A percentile compares a stretch with the other conserved stretches of the same genome.
These are phyloP conservation scores for Henicopernis longicauda DNA, from an alignment of 2,113 vertebrate genomes.

Conservation along the genomic window DNA sequence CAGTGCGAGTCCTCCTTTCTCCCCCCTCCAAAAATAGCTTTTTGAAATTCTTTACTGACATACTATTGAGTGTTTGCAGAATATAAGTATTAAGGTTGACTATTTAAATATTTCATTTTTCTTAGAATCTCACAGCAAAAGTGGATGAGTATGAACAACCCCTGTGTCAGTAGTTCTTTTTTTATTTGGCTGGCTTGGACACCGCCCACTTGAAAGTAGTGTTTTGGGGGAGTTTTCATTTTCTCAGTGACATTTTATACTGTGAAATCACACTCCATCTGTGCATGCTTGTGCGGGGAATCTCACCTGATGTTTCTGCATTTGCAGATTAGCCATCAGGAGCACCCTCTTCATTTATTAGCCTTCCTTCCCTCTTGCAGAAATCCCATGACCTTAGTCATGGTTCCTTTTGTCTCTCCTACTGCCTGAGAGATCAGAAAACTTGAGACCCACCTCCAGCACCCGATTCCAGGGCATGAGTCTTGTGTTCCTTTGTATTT, in stretches of 20 bases:
- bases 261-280: conserved; percentile 37
- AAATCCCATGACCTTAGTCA: background rate
- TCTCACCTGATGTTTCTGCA: conserved; percentile 45
- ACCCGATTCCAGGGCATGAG: background rate
- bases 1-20: background rate
- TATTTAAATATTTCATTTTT: background rate
- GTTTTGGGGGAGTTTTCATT: background rate
- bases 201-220: background rate
- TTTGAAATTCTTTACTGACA: background rate
- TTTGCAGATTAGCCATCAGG: background rate
- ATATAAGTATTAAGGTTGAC: background rate
- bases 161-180: background rate
- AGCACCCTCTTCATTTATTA: background rate
- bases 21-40: background rate
- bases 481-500: background rate
- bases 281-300: background rate
- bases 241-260: conserved; percentile 24
- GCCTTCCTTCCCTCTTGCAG: background rate
- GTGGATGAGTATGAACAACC: background rate
- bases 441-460: background rate
- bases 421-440: background rate
- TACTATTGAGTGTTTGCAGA: background rate
- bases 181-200: conserved; percentile 10
- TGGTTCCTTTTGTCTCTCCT: background rate
- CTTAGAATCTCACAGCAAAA: background rate